phyloP scores from a whole-genome alignment of 2,113 vertebrate genomes.

The Chaenogobius annularis region DNA sequence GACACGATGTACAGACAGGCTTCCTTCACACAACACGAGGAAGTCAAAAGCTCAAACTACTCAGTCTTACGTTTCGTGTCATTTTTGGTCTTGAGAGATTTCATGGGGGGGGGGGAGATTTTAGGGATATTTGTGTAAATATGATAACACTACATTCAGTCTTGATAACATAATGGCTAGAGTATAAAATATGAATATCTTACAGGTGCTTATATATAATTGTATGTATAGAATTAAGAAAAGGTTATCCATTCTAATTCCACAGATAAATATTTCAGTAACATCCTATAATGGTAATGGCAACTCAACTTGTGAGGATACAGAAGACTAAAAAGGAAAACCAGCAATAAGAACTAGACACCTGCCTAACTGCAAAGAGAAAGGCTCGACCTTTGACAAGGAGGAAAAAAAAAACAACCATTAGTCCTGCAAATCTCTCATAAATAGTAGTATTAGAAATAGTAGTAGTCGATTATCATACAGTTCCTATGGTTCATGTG shows the following conservation, averaged over 20 bases:
- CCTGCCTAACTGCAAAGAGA: slow-evolving; percentile 78
- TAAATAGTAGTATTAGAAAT: slow-evolving; percentile 82
- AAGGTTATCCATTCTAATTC: slow-evolving; percentile 70
- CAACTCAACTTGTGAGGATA: slow-evolving; percentile 55
- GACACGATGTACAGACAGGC: slow-evolving; percentile 38
- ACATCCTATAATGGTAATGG: slow-evolving; percentile 67
- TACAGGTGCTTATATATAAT: slow-evolving; percentile 76
- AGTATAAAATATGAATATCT: slow-evolving; percentile 83
- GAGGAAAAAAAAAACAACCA: slow-evolving; percentile 78
- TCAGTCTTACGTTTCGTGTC: slow-evolving; percentile 37
- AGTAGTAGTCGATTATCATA: slow-evolving; percentile 80
- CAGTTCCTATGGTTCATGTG: slow-evolving; percentile 48
- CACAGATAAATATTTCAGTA: slow-evolving; percentile 80
- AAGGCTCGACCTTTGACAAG: slow-evolving; percentile 94
- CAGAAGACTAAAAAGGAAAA: slow-evolving; percentile 44
- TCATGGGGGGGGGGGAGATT: slow-evolving; percentile 53
- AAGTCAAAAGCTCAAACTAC: slow-evolving; percentile 53
- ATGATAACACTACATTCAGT: slow-evolving; percentile 87
- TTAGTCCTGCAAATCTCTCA: slow-evolving; percentile 75
- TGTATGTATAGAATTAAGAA: slow-evolving; percentile 80
- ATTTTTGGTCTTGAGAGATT: slow-evolving; percentile 85
- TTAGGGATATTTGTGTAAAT: slow-evolving; percentile 70
- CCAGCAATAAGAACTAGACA: slow-evolving; percentile 73
- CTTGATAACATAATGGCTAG: slow-evolving; percentile 78
- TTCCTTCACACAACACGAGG: slow-evolving; percentile 26